Evolutionary conservation across 2,888 invertebrate genomes (phyloP), one percentile per base, ranked within the genome.

Genomic region (Melanchra persicariae): DNA sequence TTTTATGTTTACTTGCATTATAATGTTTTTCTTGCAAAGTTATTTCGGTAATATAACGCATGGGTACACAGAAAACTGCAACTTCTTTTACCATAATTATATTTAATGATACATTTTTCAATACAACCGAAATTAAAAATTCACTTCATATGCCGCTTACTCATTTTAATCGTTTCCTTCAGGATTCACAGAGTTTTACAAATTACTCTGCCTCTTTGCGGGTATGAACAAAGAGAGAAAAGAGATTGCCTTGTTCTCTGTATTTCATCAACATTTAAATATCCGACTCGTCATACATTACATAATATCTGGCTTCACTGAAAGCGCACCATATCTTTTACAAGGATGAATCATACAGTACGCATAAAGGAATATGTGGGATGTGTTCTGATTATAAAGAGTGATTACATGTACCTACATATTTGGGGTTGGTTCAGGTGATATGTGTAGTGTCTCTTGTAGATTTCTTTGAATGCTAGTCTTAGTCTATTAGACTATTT

Each of bases 361-460:
- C 61, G 47, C 59, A 43, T 70, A 69, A 54, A 74, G 58, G 59
- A 65, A 64, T 63, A 71, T 67, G 67, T 79, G 70, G 75, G 70
- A 78, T 63, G 75, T 77, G 77, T 43, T 40, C 26, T 60, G 47
- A 77, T 77, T 80, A 82, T 77, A 74, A 79, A 57, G 26, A 45
- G 30, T 57, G 43, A 37, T n/a, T 19, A 24, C 49, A 47, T 30
- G 54, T 19, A 45, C 43, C n/a, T 52, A 30, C 52, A 43, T 57
- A 49, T 73, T 45, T 58, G 19, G 37, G 19, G 40, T 47, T 24
- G 19, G 26, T 49, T 37, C 19, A 43, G 22, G 37, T 49, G n/a
- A 26, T 26, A 51, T 51, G n/a, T 61, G 15, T 8, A 37, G 40
- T 55, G 58, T 43, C 22, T 37, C 22, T 37, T 12, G 12, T 66